Evolutionary conservation across 2,888 invertebrate genomes (phyloP).

Genomic region (Empis stercorea): DNA sequence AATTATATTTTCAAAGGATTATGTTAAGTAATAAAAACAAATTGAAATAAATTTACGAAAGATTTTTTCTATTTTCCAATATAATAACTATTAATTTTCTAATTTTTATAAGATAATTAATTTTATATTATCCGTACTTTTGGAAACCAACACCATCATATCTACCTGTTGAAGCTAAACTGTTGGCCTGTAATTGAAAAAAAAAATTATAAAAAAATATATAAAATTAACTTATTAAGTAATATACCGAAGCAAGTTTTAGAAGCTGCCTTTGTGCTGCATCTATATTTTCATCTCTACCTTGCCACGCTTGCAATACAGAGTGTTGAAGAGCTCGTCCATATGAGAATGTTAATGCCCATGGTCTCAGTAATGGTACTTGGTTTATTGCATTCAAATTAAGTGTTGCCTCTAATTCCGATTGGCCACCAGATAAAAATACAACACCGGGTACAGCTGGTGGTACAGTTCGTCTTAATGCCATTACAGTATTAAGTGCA

Average conservation of each 20-base stretch:
- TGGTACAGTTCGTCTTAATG: slow-evolving; percentile 79
- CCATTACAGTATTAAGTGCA: slow-evolving; percentile 79
- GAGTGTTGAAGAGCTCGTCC: slow-evolving; percentile 92
- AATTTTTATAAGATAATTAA: no score
- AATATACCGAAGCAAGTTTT: slow-evolving; percentile 75
- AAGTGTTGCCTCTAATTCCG: slow-evolving; percentile 87
- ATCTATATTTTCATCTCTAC: slow-evolving; percentile 68
- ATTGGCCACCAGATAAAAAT: slow-evolving; percentile 93
- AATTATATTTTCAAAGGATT: no score
- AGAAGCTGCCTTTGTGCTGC: slow-evolving; percentile 72
- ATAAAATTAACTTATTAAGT: slow-evolving; percentile 14
- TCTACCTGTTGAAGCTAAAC: no score
- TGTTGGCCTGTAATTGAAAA: no score
- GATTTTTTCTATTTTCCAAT: no score
- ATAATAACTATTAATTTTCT: no score
- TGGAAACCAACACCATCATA: no score
- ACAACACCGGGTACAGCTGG: slow-evolving; percentile 83
- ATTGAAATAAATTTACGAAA: no score
- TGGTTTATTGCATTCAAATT: slow-evolving; percentile 89
- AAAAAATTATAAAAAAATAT: no score
- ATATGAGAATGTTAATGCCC: slow-evolving; percentile 90
- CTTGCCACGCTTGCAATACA: slow-evolving; percentile 81
- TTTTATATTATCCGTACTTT: no score
- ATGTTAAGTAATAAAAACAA: no score
- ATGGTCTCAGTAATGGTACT: slow-evolving; percentile 66